A percentile compares a stretch with the other conserved stretches of the same genome.
Evolutionary conservation across 2,888 invertebrate genomes (phyloP).

Genomic region (Cephus spinipes): DNA sequence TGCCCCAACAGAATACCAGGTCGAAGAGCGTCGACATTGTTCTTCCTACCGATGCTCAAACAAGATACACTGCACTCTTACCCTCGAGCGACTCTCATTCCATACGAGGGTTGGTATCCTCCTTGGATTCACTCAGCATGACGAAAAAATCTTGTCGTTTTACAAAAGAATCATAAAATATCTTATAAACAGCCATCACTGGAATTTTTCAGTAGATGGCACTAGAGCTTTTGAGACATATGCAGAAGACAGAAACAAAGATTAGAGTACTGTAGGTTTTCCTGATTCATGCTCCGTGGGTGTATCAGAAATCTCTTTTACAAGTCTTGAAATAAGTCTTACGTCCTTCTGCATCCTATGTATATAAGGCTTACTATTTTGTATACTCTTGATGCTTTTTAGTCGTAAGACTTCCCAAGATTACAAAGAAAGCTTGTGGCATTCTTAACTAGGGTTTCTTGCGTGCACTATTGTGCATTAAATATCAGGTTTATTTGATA

Average conservation of each 20-base stretch:
- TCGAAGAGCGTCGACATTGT: constrained; percentile 91
- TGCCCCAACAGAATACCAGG: constrained; percentile 78
- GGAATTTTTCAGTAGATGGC: not conserved
- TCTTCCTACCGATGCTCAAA: constrained; percentile 86
- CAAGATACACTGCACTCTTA: constrained; percentile 83
- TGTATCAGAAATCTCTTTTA: not conserved
- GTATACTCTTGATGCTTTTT: not conserved
- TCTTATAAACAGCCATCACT: not conserved
- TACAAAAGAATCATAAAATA: not conserved
- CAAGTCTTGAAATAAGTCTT: not conserved
- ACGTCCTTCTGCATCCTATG: not conserved
- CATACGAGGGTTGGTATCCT: constrained; percentile 66
- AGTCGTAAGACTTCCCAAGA: not conserved
- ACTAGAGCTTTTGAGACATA: not conserved
- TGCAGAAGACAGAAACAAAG: not conserved
- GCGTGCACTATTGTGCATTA: not conserved
- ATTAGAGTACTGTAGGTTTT: not conserved
- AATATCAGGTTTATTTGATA: not conserved
- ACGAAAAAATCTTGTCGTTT: not conserved
- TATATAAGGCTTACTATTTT: not conserved
- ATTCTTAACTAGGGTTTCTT: not conserved
- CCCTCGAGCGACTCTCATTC: constrained; percentile 52
- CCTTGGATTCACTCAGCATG: not conserved
- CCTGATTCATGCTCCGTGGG: not conserved
- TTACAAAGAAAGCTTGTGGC: not conserved